These are phyloP conservation scores for Ylistrum balloti DNA, from an alignment of 1,140 invertebrate genomes.

Conservation along the genomic window DNA sequence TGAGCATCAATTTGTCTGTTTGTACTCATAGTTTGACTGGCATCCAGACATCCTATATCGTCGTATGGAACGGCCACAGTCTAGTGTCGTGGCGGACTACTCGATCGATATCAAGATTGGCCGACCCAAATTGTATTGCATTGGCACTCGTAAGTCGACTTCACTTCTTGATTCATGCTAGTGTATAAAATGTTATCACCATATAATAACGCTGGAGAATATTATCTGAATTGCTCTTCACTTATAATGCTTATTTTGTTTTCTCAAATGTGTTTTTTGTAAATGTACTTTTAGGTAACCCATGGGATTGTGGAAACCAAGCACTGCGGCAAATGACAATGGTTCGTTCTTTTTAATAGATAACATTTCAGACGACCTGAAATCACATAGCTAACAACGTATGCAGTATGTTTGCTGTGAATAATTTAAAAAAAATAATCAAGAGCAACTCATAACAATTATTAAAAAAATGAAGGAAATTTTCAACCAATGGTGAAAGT, in stretches of 20 bases:
- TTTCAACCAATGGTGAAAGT: neutral
- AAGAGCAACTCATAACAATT: neutral
- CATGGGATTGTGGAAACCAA: slow-evolving; percentile 53
- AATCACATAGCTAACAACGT: no score
- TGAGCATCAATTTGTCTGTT: no score
- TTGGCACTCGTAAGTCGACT: slow-evolving; percentile 43
- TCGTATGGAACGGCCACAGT: slow-evolving; percentile 52
- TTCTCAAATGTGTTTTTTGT: no score
- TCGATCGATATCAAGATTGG: slow-evolving; percentile 57
- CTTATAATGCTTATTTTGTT: no score
- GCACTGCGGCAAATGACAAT: slow-evolving; percentile 58
- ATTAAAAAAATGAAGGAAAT: neutral
- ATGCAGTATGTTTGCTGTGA: no score
- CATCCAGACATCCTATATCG: slow-evolving; percentile 56
- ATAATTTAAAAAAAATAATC: neutral
- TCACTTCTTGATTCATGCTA: no score
- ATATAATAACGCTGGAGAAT: no score
- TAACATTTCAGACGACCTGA: neutral
- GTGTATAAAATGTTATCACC: no score
- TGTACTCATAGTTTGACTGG: slow-evolving; percentile 55
- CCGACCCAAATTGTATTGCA: slow-evolving; percentile 50
- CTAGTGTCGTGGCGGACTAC: slow-evolving; percentile 52
- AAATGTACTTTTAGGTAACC: slow-evolving; percentile 50
- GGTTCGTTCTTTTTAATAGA: neutral
- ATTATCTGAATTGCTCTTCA: no score